Evolutionary conservation across 2,113 vertebrate genomes (phyloP), one percentile per base, ranked within the genome.

Genomic region (Poeciliopsis prolifica): DNA sequence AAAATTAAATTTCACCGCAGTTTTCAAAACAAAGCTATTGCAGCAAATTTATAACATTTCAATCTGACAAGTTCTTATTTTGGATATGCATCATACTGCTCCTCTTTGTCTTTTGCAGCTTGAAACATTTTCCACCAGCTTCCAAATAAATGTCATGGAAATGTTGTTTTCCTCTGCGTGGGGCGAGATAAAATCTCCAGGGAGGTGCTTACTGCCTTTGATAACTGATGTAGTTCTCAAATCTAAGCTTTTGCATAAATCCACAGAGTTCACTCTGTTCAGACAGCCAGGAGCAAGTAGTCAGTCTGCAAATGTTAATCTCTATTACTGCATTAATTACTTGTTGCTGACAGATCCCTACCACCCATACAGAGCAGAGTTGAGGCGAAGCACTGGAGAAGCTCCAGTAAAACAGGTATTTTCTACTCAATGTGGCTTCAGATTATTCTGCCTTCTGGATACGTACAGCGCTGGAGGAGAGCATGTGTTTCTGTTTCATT

Each of bases 261-360:
- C 58, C 61, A 2, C 30, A 37, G 44, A 26, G 77, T 48, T 5
- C 74, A 24, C 64, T 89, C 76, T 84, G 83, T 86, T 88, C 40
- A 44, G 64, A 51, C 60, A 42, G 70, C 26, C 42, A 54, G 65
- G 68, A 42, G 66, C 48, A 26, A 65, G 54, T 64, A 75, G 80
- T 79, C 62, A 70, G 61, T 68, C 72, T 80, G 86, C 83, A 75
- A 66, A 78, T 66, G 70, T 67, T 78, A 82, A 75, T 74, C 81
- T 67, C 76, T 70, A 71, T 80, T 78, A 81, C 64, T 74, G 71
- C 78, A 67, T 67, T 90, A 90, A 91, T 89, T 80, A 83, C 73
- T 24, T 78, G 84, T 81, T 79, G 87, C 82, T 91, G 87, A 92
- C 84, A 54, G 89, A 92, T 88, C 79, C 69, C 70, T 68, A 75